Evolutionary conservation across 1,140 invertebrate genomes (phyloP).

Genomic region (Tribolium madens): DNA sequence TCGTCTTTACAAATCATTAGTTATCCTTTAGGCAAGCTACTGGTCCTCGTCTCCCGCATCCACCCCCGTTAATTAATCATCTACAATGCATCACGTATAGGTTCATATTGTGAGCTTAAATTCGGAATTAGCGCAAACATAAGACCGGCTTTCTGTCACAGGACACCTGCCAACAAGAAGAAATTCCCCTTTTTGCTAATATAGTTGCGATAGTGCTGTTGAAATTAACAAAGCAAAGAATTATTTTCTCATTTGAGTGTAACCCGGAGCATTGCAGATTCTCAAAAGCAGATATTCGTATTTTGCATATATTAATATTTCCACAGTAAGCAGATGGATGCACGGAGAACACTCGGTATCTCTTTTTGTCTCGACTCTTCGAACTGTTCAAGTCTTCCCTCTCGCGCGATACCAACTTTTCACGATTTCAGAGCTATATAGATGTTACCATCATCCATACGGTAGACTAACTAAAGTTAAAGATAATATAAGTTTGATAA

Average conservation of each 20-base stretch:
- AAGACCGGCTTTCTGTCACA: neutral
- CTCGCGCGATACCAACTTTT: conserved; percentile 25
- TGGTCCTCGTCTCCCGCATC: conserved; percentile 46
- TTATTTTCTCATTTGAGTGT: conserved; percentile 43
- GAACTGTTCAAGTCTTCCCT: conserved; percentile 7
- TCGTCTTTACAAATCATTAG: conserved; percentile 57
- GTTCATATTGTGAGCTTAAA: conserved; percentile 31
- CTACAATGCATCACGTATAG: conserved; percentile 52
- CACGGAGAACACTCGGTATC: conserved; percentile 15
- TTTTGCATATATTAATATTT: conserved; percentile 47
- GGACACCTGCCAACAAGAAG: neutral
- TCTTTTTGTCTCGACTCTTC: conserved; percentile 19
- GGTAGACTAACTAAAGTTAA: conserved; percentile 52
- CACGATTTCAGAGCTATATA: neutral
- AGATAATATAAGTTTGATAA: conserved; percentile 56
- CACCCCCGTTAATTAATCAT: conserved; percentile 54
- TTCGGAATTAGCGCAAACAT: conserved; percentile 24
- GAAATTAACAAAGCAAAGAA: conserved; percentile 39
- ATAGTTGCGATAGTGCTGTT: neutral
- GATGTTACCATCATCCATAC: conserved; percentile 47
- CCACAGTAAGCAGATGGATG: conserved; percentile 17
- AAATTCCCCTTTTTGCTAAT: no score
- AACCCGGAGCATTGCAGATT: conserved; percentile 30
- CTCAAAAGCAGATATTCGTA: conserved; percentile 46
- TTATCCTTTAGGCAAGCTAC: conserved; percentile 54